These are phyloP conservation scores for Zosterops japonicus DNA, from an alignment of 2,113 vertebrate genomes.

Conservation along the genomic window DNA sequence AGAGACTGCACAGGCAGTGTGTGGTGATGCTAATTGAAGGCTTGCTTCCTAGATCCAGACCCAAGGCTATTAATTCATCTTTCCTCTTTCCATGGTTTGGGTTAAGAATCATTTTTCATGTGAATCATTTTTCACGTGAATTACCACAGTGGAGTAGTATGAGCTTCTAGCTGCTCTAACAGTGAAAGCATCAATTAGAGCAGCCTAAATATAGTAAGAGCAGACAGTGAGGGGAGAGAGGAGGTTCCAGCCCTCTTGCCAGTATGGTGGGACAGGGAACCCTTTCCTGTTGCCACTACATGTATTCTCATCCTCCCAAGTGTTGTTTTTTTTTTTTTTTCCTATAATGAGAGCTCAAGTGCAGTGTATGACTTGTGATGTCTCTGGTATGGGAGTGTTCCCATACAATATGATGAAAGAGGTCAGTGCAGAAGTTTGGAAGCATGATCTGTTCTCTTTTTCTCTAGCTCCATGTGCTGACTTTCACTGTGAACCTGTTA, in stretches of 20 bases:
- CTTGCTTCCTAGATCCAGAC: neutral
- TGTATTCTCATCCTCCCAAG: neutral
- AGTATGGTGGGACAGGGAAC: neutral
- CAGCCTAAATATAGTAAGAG: neutral
- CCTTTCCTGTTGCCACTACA: neutral
- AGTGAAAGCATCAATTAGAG: neutral
- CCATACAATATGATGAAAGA: neutral
- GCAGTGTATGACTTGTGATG: neutral
- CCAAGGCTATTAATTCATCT: neutral
- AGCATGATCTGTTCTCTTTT: neutral
- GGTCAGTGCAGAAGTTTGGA: neutral
- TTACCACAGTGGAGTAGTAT: neutral
- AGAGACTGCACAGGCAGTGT: neutral
- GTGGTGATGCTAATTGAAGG: neutral
- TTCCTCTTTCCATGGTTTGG: neutral
- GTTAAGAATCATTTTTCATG: neutral
- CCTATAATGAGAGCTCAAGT: neutral
- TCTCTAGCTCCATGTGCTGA: slow-evolving; percentile 90
- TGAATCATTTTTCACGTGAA: neutral
- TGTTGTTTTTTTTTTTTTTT: neutral
- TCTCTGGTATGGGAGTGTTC: neutral
- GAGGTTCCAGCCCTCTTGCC: neutral
- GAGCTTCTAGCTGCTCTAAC: neutral
- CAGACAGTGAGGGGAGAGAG: neutral
- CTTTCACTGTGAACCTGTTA: slow-evolving; percentile 90